Conservation (phyloP, 2,113 vertebrate genomes). For the Microcebus tavaratra region DNA sequence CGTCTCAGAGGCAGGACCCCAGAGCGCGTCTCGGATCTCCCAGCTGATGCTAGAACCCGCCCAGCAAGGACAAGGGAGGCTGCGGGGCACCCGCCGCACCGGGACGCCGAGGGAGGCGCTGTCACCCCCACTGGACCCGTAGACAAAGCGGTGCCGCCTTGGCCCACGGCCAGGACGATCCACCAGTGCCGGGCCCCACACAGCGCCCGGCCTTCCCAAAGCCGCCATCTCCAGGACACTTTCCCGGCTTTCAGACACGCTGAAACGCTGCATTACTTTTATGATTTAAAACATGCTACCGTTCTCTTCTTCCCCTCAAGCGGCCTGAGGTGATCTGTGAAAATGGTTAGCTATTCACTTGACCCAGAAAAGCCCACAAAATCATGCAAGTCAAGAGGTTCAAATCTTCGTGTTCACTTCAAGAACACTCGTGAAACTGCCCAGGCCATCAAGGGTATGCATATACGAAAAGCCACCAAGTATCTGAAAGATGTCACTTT, state of each 20-base stretch:
- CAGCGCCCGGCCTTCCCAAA: accelerated
- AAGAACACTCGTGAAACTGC: too few relatives aligned
- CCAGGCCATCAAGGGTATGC: too few relatives aligned
- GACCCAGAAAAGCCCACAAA: too few relatives aligned
- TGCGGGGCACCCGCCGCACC: accelerated
- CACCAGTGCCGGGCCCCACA: not conserved
- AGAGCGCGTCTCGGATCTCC: too few relatives aligned
- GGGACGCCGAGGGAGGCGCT: accelerated
- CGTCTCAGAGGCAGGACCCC: not conserved
- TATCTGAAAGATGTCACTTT: too few relatives aligned
- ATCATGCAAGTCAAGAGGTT: too few relatives aligned
- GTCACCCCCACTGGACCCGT: accelerated
- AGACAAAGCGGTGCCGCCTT: not conserved
- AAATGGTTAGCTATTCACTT: too few relatives aligned
- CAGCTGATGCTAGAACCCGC: not conserved
- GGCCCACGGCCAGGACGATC: not conserved
- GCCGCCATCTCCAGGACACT: not conserved
- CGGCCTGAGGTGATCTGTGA: too few relatives aligned
- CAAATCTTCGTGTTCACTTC: too few relatives aligned
- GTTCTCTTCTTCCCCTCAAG: too few relatives aligned
- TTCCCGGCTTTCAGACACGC: not conserved
- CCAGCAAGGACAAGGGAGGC: accelerated
- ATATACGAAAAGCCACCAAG: too few relatives aligned
- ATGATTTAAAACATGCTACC: not conserved
- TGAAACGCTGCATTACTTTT: not conserved